A percentile compares a stretch with the other conserved stretches of the same genome.
Evolutionary conservation across 1,140 invertebrate species (phyloP).

Genomic region (Plodia interpunctella): DNA sequence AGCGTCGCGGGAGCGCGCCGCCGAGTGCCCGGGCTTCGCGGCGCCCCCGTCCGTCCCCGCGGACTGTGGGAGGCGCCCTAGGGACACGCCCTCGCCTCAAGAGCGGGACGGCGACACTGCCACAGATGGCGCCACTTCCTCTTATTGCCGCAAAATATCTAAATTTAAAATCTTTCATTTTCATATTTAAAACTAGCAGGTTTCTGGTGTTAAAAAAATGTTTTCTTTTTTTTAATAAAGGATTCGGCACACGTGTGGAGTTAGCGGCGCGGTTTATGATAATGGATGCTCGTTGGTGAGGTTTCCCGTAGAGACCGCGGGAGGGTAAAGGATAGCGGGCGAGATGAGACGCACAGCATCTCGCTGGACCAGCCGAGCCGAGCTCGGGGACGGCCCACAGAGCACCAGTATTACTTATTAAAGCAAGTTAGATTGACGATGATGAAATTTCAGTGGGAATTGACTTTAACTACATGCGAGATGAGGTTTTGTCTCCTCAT

Average conservation of each 20-base stretch:
- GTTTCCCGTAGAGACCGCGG: conserved; percentile 63
- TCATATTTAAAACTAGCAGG: neutral
- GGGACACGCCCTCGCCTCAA: conserved; percentile 72
- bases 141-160: conserved; percentile 16
- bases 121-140: conserved; percentile 64
- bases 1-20: conserved; percentile 72
- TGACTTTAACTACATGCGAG: conserved; percentile 65
- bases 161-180: conserved; percentile 23
- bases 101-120: conserved; percentile 59
- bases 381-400: conserved; percentile 61
- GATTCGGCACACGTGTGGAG: conserved; percentile 16
- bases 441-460: conserved; percentile 75
- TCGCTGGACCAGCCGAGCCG: conserved; percentile 53
- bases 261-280: conserved; percentile 28
- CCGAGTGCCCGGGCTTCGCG: conserved; percentile 62
- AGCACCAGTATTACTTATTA: conserved; percentile 67
- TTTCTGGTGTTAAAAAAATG: conserved; percentile 13
- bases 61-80: conserved; percentile 68
- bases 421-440: conserved; percentile 73
- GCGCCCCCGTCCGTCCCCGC: conserved; percentile 70
- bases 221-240: conserved; percentile 24
- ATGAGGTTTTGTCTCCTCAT: conserved; percentile 65
- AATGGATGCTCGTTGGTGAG: conserved; percentile 39
- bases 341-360: conserved; percentile 59
- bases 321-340: conserved; percentile 57